phyloP scores from a whole-genome alignment of 2,888 invertebrate genomes.

The Diaphora mendica region DNA sequence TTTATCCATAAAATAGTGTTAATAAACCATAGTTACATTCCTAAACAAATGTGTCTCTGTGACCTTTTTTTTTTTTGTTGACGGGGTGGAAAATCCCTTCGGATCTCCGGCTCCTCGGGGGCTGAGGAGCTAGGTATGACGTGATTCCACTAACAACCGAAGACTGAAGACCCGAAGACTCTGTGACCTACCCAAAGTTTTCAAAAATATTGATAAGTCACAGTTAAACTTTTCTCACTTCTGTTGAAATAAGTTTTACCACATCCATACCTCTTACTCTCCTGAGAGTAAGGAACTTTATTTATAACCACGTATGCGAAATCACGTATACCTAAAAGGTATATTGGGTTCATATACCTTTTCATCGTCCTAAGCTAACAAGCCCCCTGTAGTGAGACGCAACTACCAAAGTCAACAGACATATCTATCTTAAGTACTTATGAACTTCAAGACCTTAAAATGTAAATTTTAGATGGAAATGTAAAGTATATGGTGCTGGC shows the following conservation, averaged over 20 bases:
- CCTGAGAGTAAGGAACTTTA: background rate
- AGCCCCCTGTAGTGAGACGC: background rate
- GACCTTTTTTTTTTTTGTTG: too few species aligned
- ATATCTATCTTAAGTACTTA: background rate
- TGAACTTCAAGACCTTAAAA: conserved; percentile 25
- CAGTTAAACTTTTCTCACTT: background rate
- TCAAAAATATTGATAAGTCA: background rate
- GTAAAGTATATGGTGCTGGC: background rate
- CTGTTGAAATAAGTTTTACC: background rate
- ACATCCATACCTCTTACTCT: background rate
- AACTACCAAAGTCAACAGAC: background rate
- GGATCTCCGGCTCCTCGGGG: too few species aligned
- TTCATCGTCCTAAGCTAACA: conserved; percentile 42
- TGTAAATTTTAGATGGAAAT: conserved; percentile 38
- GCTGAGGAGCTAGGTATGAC: too few species aligned
- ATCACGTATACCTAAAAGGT: background rate
- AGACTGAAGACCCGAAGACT: too few species aligned
- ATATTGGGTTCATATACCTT: background rate
- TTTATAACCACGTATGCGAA: background rate
- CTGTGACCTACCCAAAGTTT: background rate
- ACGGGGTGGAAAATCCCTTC: too few species aligned
- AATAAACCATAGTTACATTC: background rate
- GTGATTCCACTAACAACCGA: too few species aligned
- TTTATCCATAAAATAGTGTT: too few species aligned
- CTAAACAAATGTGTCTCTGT: background rate